Evolutionary conservation across 2,113 vertebrate species (phyloP).

Genomic region (Carassius auratus): DNA sequence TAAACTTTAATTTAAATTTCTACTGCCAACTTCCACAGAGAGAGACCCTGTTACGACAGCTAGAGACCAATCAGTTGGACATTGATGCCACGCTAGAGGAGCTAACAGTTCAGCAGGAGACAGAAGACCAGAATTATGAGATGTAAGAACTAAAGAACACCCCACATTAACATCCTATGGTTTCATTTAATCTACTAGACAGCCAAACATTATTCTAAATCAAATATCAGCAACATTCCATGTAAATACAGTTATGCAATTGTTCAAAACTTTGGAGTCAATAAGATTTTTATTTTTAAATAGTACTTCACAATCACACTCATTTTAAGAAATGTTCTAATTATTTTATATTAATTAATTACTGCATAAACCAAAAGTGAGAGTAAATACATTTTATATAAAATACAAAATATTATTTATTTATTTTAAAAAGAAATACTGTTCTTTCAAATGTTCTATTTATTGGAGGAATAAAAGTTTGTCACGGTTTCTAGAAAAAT

Average conservation of each 20-base stretch:
- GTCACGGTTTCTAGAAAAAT: neutral
- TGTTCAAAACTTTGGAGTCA: neutral
- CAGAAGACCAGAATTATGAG: conserved; percentile 96
- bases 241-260: neutral
- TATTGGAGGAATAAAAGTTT: neutral
- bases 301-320: no score
- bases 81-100: conserved; percentile 97
- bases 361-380: neutral
- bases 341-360: neutral
- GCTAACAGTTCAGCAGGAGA: conserved; percentile 93
- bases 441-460: neutral
- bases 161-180: neutral
- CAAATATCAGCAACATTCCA: conserved; percentile 2
- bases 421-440: neutral
- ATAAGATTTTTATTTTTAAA: neutral
- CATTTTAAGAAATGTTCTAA: no score
- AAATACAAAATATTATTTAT: neutral
- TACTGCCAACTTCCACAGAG: conserved; percentile 74
- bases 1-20: neutral
- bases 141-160: conserved; percentile 76
- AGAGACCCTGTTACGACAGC: conserved; percentile 92
- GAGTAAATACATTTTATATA: neutral
- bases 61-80: conserved; percentile 98
- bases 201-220: neutral
- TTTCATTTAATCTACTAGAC: neutral